A percentile compares a stretch with the other conserved stretches of the same genome.
phyloP scores from a whole-genome alignment of 2,797 vertebrate genomes.

The Neostethus bicornis region DNA sequence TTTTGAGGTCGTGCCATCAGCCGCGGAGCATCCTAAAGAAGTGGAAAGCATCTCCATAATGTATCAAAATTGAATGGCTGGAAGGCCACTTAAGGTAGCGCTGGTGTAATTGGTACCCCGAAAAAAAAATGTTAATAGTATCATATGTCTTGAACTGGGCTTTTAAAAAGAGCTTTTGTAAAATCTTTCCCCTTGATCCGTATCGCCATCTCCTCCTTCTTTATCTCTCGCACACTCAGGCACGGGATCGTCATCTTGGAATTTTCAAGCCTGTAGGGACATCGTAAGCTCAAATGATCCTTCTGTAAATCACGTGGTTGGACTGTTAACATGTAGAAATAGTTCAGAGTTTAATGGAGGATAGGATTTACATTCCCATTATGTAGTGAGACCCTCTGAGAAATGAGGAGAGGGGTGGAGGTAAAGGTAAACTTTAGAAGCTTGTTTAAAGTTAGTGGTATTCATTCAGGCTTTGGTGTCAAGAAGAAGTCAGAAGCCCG shows the following conservation, averaged over 20 bases:
- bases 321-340: constrained; percentile 92
- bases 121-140: constrained; percentile 89
- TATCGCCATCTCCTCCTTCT: constrained; percentile 1
- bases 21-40: constrained; percentile 61
- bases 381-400: constrained; percentile 41
- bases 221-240: constrained; percentile 6
- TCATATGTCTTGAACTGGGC: constrained; percentile 85
- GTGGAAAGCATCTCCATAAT: constrained; percentile 69
- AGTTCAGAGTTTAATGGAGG: constrained; percentile 73
- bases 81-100: constrained; percentile 71
- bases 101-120: constrained; percentile 80
- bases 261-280: constrained; percentile 85
- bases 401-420: constrained; percentile 13
- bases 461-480: too few species aligned
- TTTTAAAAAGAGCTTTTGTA: constrained; percentile 83
- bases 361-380: constrained; percentile 64
- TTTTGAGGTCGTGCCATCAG: constrained; percentile 53
- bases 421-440: constrained; percentile 25
- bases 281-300: constrained; percentile 86
- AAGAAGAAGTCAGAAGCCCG: too few species aligned
- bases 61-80: constrained; percentile 68
- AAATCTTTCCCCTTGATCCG: constrained; percentile 68
- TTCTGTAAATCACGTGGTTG: constrained; percentile 86
- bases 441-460: constrained; percentile 48
- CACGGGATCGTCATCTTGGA: constrained; percentile 79